Conservation (phyloP, 2,113 vertebrate species). For the Sinocyclocheilus grahami region DNA sequence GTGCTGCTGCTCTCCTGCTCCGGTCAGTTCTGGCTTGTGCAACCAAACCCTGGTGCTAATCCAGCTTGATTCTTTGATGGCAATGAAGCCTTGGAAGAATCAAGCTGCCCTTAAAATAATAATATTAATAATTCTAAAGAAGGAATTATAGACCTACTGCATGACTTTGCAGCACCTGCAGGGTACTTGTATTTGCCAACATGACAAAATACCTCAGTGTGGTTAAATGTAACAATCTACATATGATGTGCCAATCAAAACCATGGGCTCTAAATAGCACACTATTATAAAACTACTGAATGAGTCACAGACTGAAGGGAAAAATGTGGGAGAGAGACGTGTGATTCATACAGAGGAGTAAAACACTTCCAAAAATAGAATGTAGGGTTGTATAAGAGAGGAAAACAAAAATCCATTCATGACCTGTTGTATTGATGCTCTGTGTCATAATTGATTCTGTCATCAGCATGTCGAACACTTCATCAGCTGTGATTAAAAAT, state of each 20-base stretch:
- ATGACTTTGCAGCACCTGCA: no score
- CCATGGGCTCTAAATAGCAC: background rate
- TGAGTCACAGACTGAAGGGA: conserved; percentile 31
- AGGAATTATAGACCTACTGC: background rate
- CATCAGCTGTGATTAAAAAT: conserved; percentile 11
- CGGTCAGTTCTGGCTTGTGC: background rate
- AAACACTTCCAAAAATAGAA: conserved; percentile 43
- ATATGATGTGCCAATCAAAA: conserved; percentile 24
- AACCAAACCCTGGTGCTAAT: background rate
- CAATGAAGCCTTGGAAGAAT: background rate
- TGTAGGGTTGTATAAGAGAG: conserved; percentile 20
- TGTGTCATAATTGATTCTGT: conserved; percentile 10
- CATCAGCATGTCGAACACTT: background rate
- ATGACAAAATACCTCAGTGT: background rate
- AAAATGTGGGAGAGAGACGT: conserved; percentile 10
- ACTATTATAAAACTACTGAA: conserved; percentile 39
- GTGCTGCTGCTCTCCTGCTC: no score
- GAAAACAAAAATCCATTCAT: conserved; percentile 6
- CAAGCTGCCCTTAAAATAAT: background rate
- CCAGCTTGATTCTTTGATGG: background rate
- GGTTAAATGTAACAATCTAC: background rate
- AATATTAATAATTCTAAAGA: background rate
- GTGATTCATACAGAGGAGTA: conserved; percentile 51
- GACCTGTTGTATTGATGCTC: conserved; percentile 9
- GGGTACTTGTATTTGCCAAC: background rate